Evolutionary conservation across 2,888 invertebrate genomes (phyloP).

Genomic region (Lysandra bellargus): DNA sequence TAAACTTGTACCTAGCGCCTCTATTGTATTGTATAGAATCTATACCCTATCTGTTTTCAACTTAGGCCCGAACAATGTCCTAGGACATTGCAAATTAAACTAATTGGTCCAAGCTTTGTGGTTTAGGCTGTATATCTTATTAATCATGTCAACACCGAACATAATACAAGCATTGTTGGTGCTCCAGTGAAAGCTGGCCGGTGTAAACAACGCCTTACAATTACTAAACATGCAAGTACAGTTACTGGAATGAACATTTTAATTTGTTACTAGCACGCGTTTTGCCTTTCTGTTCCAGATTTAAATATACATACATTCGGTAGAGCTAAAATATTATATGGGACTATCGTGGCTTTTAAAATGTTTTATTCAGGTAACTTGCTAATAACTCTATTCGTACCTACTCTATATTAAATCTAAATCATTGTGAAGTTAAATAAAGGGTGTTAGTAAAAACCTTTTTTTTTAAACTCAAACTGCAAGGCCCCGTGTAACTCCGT

Average conservation of each 20-base stretch:
- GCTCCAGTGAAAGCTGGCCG: slow-evolving; percentile 54
- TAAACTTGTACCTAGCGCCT: neutral
- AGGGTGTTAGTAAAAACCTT: too few species aligned
- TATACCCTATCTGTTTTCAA: neutral
- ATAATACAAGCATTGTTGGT: slow-evolving; percentile 52
- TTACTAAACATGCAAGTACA: slow-evolving; percentile 37
- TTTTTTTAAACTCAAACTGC: too few species aligned
- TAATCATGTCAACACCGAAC: slow-evolving; percentile 42
- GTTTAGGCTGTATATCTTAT: slow-evolving; percentile 37
- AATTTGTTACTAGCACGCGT: neutral
- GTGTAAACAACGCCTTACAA: slow-evolving; percentile 62
- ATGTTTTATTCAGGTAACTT: too few species aligned
- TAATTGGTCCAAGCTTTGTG: slow-evolving; percentile 23
- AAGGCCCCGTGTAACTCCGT: too few species aligned
- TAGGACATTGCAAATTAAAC: slow-evolving; percentile 21
- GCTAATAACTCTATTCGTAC: too few species aligned
- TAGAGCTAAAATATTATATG: too few species aligned
- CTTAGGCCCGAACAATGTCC: neutral
- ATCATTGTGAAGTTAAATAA: too few species aligned
- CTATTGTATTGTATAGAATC: neutral
- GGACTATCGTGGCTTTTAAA: too few species aligned
- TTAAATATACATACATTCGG: too few species aligned
- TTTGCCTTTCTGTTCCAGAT: neutral
- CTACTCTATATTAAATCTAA: too few species aligned
- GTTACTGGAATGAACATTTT: slow-evolving; percentile 36